Conservation (phyloP, 2,888 invertebrate genomes). For the Dendrolimus pini region DNA sequence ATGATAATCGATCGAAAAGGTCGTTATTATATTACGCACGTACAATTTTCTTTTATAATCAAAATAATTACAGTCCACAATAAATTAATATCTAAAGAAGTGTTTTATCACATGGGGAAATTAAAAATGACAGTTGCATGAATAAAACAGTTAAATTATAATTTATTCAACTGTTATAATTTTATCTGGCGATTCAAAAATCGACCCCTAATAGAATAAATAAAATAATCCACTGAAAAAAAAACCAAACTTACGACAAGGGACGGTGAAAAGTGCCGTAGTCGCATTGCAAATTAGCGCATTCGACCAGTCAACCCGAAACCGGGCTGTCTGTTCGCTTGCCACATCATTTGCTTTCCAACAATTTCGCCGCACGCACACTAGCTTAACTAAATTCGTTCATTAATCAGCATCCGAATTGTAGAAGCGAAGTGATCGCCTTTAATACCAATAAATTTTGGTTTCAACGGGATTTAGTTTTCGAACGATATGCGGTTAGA, state of each 20-base stretch:
- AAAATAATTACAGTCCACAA: too few relatives aligned
- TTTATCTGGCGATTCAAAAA: too few relatives aligned
- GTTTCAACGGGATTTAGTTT: slow-evolving; percentile 9
- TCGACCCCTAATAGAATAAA: too few relatives aligned
- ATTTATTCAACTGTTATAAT: too few relatives aligned
- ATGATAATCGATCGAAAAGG: too few relatives aligned
- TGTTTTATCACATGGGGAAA: too few relatives aligned
- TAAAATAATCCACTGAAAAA: too few relatives aligned
- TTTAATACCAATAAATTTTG: slow-evolving; percentile 19
- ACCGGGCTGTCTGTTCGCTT: slow-evolving; percentile 38
- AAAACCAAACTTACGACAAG: slow-evolving; percentile 23
- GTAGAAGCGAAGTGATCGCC: slow-evolving; percentile 25
- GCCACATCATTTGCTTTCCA: slow-evolving; percentile 49
- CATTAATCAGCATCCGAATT: slow-evolving; percentile 30
- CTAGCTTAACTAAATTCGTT: slow-evolving; percentile 27
- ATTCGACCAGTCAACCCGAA: slow-evolving; percentile 45
- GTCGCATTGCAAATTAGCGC: slow-evolving; percentile 56
- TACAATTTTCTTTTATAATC: too few relatives aligned
- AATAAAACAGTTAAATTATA: too few relatives aligned
- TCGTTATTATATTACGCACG: too few relatives aligned
- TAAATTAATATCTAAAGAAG: too few relatives aligned
- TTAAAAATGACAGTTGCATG: too few relatives aligned
- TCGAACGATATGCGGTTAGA: background rate
- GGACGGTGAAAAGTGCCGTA: slow-evolving; percentile 43
- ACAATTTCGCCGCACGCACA: slow-evolving; percentile 31